These are phyloP conservation scores for Pachyseris speciosa DNA, from an alignment of 64 coral and sea anemone species.

Conservation along the genomic window DNA sequence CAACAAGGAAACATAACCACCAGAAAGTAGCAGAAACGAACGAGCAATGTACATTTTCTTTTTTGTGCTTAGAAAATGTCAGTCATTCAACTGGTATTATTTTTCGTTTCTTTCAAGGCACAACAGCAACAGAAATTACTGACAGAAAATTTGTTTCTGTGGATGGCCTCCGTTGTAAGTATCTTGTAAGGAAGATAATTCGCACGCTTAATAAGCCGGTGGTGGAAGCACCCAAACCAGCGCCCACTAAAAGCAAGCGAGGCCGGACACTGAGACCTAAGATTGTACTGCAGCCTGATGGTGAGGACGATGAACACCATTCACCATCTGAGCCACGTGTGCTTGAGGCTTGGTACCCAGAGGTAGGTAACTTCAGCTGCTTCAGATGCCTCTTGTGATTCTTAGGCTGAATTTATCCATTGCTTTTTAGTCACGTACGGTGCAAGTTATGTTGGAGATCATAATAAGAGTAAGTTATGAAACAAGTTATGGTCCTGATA, in stretches of 20 bases:
- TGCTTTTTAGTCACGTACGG: too few relatives aligned
- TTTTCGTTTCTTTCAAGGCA: constrained; percentile 55
- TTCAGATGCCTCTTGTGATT: background rate
- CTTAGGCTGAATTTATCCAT: background rate
- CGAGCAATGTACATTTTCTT: too few relatives aligned
- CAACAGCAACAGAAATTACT: constrained; percentile 96
- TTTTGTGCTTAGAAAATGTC: too few relatives aligned
- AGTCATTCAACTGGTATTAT: too few relatives aligned
- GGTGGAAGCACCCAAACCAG: constrained; percentile 63
- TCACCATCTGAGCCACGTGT: constrained; percentile 71
- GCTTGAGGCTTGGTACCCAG: constrained; percentile 95
- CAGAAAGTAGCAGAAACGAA: too few relatives aligned
- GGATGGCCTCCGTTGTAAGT: constrained; percentile 90
- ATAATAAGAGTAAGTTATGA: too few relatives aligned
- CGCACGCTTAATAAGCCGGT: constrained; percentile 82
- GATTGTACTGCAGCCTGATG: constrained; percentile 66
- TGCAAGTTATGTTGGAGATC: too few relatives aligned
- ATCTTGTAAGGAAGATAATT: constrained; percentile 89
- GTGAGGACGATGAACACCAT: constrained; percentile 55
- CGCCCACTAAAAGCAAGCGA: constrained; percentile 91
- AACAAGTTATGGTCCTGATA: too few relatives aligned
- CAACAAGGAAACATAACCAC: too few relatives aligned
- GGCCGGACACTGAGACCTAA: constrained; percentile 92
- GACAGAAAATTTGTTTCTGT: constrained; percentile 86
- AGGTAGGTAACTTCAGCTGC: constrained; percentile 40